Conservation (phyloP, 2,797 vertebrate species). For the Pseudochromis fuscus region DNA sequence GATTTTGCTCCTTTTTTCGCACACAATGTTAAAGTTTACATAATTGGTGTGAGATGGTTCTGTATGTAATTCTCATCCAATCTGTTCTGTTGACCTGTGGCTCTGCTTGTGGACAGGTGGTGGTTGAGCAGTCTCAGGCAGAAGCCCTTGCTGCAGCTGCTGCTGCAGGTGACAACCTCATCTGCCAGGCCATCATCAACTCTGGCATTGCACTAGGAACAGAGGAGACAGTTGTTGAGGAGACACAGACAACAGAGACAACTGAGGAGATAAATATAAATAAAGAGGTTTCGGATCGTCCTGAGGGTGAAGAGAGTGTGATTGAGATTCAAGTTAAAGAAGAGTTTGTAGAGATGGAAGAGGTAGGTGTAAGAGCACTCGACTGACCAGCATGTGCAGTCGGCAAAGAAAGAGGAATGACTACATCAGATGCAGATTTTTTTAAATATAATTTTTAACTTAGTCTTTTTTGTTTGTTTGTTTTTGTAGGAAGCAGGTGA, state of each 20-base stretch:
- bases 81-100: not conserved
- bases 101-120: conserved; percentile 63
- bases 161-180: conserved; percentile 88
- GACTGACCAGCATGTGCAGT: not conserved
- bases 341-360: conserved; percentile 81
- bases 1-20: not conserved
- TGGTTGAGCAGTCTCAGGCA: conserved; percentile 82
- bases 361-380: conserved; percentile 38
- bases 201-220: conserved; percentile 91
- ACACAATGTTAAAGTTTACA: accelerated
- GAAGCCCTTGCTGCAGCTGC: conserved; percentile 83
- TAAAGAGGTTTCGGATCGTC: conserved; percentile 71
- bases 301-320: conserved; percentile 67
- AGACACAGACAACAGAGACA: conserved; percentile 50
- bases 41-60: not conserved
- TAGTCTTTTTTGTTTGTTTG: not conserved
- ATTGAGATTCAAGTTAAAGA: conserved; percentile 86
- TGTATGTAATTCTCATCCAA: not conserved
- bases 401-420: not conserved
- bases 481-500: conserved; percentile 73
- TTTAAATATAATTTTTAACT: no score
- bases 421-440: not conserved
- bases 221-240: conserved; percentile 76
- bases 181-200: conserved; percentile 96
- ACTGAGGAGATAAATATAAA: conserved; percentile 55